Base-by-base conservation (phyloP, 2,888 invertebrate species). In the Agrotis clavis region DNA sequence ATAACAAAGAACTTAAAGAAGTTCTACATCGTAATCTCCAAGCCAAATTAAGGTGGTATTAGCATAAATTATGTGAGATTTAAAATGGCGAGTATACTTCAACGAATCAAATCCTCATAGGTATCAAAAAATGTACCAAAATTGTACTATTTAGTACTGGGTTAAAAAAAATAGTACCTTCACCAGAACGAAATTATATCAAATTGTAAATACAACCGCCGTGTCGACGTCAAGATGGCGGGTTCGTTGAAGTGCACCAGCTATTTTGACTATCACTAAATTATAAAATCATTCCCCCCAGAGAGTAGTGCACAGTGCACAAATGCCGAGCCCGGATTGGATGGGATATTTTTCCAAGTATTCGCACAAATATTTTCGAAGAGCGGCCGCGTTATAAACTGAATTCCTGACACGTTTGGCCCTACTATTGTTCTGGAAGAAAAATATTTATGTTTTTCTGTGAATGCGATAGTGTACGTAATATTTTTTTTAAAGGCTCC, bases 331-430 rank as follows among this genome's bases (percentile, higher is more conserved):
- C 56, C 62, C 74, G 51, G 80, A 88, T 88, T 83, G 77, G 79
- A 73, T 72, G 76, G 67, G 68, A 79, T 79, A 85, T 82, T 85
- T 80, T 82, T 79, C 78, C 77, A 85, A 86, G 81, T 81, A 80
- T 82, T 80, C 63, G 70, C 65, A 72, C 78, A 82, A 82, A 87
- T 87, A 85, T 87, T 85, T 84, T 71, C 72, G 30, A 79, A 79
- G 76, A 74, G 80, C 79, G 21, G 57, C 25, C 47, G 65, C 67
- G 71, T 74, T 86, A 81, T 83, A 83, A 73, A 83, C 70, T 72
- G 79, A 85, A 87, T 86, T 71, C 74, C 76, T 77, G 74, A 76
- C 71, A 71, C 57, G 35, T 67, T 13, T 41, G 74, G 51, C 63
- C 67, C 18, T 82, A 85, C 82, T 50, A 78, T 56, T 41, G 16